Evolutionary conservation across 2,797 vertebrate genomes (phyloP).

Genomic region (Geotrypetes seraphini): DNA sequence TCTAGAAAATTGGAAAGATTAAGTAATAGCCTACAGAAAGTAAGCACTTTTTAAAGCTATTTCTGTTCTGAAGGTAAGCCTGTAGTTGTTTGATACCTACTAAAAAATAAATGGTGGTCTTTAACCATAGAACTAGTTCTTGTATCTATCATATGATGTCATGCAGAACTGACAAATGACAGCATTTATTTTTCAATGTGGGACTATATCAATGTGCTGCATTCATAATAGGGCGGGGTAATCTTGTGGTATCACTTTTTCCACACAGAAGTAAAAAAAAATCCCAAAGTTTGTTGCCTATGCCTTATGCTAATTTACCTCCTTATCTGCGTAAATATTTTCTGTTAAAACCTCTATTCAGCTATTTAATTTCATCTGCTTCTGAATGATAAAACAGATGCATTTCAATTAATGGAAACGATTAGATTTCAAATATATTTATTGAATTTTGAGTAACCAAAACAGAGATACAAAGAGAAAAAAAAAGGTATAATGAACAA

Average conservation of each 20-base stretch:
- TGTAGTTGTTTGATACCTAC: conserved; percentile 37
- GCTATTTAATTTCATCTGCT: no score
- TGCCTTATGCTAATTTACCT: no score
- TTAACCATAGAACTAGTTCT: conserved; percentile 38
- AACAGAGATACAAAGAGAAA: no score
- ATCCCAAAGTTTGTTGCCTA: conserved; percentile 23
- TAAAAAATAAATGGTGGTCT: conserved; percentile 40
- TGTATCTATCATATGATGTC: conserved; percentile 44
- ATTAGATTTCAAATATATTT: no score
- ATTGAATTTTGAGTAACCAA: no score
- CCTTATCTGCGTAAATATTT: no score
- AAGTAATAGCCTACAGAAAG: conserved; percentile 51
- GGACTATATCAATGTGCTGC: conserved; percentile 36
- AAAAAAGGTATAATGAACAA: no score
- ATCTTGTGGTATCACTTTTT: conserved; percentile 41
- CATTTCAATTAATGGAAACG: no score
- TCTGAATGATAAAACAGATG: no score
- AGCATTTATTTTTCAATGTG: conserved; percentile 8
- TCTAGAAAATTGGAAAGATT: conserved; percentile 43
- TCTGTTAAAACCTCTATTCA: no score
- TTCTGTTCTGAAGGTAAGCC: conserved; percentile 31
- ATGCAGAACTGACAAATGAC: conserved; percentile 27
- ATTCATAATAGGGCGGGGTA: conserved; percentile 37
- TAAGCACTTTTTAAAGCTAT: conserved; percentile 43
- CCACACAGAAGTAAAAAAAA: conserved; percentile 21